Conservation (phyloP, 2,888 invertebrate genomes). For the Lymantria monacha region DNA sequence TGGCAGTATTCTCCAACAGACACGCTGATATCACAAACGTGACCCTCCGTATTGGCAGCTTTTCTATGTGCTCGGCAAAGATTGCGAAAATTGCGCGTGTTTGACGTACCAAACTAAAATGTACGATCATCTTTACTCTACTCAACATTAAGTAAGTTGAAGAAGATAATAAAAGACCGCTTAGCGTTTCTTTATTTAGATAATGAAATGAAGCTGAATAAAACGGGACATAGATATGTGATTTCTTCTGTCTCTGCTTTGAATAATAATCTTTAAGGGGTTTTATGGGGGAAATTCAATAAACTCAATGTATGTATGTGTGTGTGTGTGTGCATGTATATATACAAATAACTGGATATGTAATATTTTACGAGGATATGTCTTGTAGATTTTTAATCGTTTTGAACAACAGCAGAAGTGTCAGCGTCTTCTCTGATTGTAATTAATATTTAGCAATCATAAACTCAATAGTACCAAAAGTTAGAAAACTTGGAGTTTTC, state of each 20-base stretch:
- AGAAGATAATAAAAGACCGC: constrained; percentile 56
- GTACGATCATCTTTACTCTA: constrained; percentile 52
- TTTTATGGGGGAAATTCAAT: constrained; percentile 8
- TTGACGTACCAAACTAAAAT: constrained; percentile 39
- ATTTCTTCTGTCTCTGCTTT: constrained; percentile 41
- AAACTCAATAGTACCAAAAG: no score
- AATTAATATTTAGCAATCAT: no score
- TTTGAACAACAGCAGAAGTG: no score
- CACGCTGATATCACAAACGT: constrained; percentile 38
- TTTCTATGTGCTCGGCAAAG: constrained; percentile 39
- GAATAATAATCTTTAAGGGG: constrained; percentile 34
- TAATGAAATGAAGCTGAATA: constrained; percentile 49
- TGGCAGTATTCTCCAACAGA: constrained; percentile 48
- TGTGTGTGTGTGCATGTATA: no score
- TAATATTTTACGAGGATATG: no score
- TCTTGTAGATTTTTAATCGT: no score
- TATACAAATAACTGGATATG: no score
- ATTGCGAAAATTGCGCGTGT: constrained; percentile 34
- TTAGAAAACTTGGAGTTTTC: no score
- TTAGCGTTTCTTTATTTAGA: constrained; percentile 48
- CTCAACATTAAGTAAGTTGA: constrained; percentile 42
- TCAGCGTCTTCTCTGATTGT: no score
- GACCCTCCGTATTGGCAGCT: constrained; percentile 43
- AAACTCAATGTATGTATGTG: no score
- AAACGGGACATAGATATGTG: constrained; percentile 43